Evolutionary conservation across 2,888 invertebrate species (phyloP).

Genomic region (Papilio elwesi): DNA sequence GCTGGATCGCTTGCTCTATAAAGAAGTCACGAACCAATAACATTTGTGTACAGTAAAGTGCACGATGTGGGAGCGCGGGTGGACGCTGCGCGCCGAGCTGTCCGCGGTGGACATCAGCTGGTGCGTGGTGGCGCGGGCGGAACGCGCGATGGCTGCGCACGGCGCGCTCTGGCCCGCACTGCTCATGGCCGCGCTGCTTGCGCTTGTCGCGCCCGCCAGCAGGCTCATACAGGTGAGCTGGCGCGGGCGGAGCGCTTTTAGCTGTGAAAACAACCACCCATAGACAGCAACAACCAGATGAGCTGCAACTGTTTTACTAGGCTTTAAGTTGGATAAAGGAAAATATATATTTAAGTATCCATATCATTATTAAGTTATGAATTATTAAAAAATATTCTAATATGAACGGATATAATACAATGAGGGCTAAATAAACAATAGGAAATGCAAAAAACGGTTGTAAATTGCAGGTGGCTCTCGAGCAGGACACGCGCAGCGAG

Average conservation of each 20-base stretch:
- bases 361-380: no score
- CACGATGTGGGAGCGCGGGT: constrained; percentile 96
- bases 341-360: no score
- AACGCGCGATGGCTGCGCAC: constrained; percentile 80
- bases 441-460: constrained; percentile 23
- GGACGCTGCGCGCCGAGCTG: constrained; percentile 95
- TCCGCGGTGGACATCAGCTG: constrained; percentile 98
- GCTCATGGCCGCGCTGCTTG: constrained; percentile 71
- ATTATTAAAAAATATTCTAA: no score
- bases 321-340: no score
- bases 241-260: no score
- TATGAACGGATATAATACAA: not conserved
- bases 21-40: no score
- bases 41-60: constrained; percentile 92
- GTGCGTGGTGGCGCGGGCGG: constrained; percentile 95
- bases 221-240: constrained; percentile 68
- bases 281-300: no score
- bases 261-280: no score
- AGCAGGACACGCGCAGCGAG: constrained; percentile 70
- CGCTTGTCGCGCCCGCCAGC: constrained; percentile 63
- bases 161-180: constrained; percentile 70
- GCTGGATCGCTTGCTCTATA: no score
- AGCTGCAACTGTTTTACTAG: no score
- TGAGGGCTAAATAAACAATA: constrained; percentile 3
- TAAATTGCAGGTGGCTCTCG: constrained; percentile 64